Conservation (phyloP, 1,140 invertebrate species). For the Cyclargus thomasi region DNA sequence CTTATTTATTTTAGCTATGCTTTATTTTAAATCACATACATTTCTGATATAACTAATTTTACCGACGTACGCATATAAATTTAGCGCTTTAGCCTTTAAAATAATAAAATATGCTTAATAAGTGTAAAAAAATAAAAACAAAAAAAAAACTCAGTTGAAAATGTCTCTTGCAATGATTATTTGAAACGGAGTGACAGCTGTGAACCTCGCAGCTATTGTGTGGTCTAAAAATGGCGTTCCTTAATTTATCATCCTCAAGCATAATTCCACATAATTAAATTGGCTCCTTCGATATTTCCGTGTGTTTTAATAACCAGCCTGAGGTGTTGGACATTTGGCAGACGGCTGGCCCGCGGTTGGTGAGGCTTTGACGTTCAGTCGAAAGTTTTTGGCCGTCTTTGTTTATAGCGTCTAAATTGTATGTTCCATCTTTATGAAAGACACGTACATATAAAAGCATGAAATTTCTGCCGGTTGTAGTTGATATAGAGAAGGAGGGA, state of each 20-base stretch:
- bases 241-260: constrained; percentile 23
- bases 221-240: constrained; percentile 18
- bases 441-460: too few relatives aligned
- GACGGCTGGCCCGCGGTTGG: constrained; percentile 18
- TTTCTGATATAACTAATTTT: too few relatives aligned
- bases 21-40: too few relatives aligned
- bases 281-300: constrained; percentile 13
- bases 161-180: too few relatives aligned
- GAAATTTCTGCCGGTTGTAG: too few relatives aligned
- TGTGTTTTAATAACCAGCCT: constrained; percentile 24
- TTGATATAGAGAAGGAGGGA: too few relatives aligned
- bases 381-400: constrained; percentile 18
- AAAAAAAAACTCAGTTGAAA: too few relatives aligned
- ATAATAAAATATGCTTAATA: too few relatives aligned
- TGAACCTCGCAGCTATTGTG: constrained; percentile 17
- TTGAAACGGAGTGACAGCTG: constrained; percentile 17
- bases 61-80: too few relatives aligned
- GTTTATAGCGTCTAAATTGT: not conserved
- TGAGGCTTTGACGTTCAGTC: constrained; percentile 22
- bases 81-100: too few relatives aligned
- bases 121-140: too few relatives aligned
- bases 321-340: constrained; percentile 25
- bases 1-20: too few relatives aligned
- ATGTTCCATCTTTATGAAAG: not conserved
- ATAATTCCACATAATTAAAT: constrained; percentile 25